Evolutionary conservation across 1,140 invertebrate genomes (phyloP), one percentile per base, ranked within the genome.

Genomic region (Aradophagus sp.): DNA sequence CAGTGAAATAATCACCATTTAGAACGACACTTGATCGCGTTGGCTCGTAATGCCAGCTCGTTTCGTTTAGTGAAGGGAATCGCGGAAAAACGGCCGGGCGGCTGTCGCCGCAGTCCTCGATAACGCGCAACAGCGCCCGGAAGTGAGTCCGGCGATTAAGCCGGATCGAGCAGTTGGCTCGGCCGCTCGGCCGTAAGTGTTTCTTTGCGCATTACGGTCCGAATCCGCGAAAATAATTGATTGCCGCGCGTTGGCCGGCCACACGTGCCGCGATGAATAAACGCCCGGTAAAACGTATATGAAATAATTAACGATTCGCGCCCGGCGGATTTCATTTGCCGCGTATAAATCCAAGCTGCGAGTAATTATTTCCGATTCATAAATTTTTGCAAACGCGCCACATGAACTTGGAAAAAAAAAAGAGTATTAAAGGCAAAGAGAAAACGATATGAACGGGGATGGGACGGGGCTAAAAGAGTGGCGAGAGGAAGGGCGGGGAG

Each of bases 301-400:
- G 29, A 42, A 42, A 35, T 55, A 55, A 58, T 58, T 38, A 38
- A n/a, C n/a, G n/a, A n/a, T n/a, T n/a, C 41, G 39, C 34, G 11
- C 15, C 17, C 27, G 31, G 31, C 16, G 53, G 14, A 27, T 45
- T 58, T 27, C 11, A 12, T 11, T 13, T 0, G 32, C 8, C n/a
- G 45, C 48, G 16, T 38, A 58, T 45, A 58, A 58, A 45, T 56
- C 27, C 14, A 11, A 10, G 13, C 26, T 14, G 32, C 38, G 15
- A 45, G 55, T 48, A 59, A 59, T 59, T 59, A 59, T 59, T 59
- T 59, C 55, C 35, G 35, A 39, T 47, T 47, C 55, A 59, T 59
- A 48, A 59, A 59, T 59, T 47, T 59, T 31, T 44, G 41, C 19
- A 10, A 6, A 14, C n/a, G 5, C 17, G 35, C 23, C 23, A 47